Percentiles rank a stretch among this genome's conserved stretches.
Evolutionary conservation across 1,140 invertebrate genomes (phyloP).

Genomic region (Coptotermes formosanus): DNA sequence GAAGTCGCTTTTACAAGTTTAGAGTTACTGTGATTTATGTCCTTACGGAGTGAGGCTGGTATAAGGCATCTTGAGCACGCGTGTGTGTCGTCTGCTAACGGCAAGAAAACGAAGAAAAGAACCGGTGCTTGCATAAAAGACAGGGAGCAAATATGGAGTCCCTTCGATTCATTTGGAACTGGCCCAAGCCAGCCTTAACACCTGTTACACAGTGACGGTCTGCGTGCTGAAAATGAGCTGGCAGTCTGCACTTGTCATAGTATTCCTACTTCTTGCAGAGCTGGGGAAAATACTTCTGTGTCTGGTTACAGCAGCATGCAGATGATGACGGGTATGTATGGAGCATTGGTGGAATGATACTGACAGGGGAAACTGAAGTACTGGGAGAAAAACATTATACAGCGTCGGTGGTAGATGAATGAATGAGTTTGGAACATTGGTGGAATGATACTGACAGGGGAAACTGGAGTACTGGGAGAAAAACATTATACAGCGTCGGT

Average conservation of each 20-base stretch:
- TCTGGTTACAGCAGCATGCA: no score
- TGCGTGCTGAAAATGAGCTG: no score
- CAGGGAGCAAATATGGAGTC: neutral
- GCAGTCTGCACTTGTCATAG: neutral
- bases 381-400: no score
- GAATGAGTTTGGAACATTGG: no score
- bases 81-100: neutral
- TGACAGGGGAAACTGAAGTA: no score
- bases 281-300: neutral
- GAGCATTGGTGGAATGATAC: no score
- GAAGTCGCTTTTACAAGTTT: neutral
- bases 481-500: no score
- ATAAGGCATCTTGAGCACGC: neutral
- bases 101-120: neutral
- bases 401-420: no score
- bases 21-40: neutral
- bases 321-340: no score
- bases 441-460: no score
- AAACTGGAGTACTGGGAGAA: no score
- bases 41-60: neutral
- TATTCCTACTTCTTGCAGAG: neutral
- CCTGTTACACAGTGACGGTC: neutral
- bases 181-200: neutral
- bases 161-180: neutral
- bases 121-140: no score